phyloP scores from a whole-genome alignment of 2,113 vertebrate species.

The Piaya cayana region DNA sequence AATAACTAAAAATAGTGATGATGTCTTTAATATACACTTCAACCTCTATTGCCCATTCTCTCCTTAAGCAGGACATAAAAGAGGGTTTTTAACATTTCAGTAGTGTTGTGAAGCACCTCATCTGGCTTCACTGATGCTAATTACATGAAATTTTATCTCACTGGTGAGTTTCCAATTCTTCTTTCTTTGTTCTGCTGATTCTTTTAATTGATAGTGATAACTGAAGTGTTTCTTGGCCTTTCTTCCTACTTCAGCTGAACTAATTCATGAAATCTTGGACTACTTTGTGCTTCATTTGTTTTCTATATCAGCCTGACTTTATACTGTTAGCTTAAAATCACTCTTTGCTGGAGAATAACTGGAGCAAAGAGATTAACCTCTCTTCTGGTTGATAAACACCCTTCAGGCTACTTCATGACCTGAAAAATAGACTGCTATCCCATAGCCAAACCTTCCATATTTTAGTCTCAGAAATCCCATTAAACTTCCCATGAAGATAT shows the following conservation, averaged over 20 bases:
- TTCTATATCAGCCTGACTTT: not conserved
- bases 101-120: not conserved
- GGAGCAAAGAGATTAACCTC: not conserved
- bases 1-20: constrained; percentile 5
- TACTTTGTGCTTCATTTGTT: not conserved
- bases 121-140: not conserved
- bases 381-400: not conserved
- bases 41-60: not conserved
- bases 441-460: not conserved
- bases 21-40: constrained; percentile 6
- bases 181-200: not conserved
- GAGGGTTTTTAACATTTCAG: constrained; percentile 1
- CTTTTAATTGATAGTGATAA: not conserved
- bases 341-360: too few relatives aligned
- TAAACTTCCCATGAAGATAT: not conserved
- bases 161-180: not conserved
- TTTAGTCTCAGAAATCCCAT: not conserved
- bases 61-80: constrained; percentile 5
- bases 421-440: not conserved
- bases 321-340: not conserved
- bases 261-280: not conserved
- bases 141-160: not conserved
- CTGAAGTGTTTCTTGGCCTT: not conserved
- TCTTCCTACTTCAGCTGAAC: not conserved
- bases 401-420: not conserved